phyloP scores from a whole-genome alignment of 2,113 vertebrate species.

The Hiodon tergisus region DNA sequence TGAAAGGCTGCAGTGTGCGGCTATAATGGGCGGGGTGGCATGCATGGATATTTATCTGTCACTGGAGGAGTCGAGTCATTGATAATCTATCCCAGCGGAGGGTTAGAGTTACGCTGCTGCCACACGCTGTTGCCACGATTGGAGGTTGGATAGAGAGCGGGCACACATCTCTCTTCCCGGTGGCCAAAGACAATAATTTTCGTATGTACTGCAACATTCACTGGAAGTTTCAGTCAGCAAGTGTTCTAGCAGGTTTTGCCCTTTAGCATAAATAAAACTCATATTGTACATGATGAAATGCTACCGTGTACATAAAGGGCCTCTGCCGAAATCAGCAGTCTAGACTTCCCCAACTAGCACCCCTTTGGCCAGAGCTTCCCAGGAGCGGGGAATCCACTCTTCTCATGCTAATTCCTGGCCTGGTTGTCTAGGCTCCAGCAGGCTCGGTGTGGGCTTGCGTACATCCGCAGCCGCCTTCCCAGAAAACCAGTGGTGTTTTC shows the following conservation, averaged over 20 bases:
- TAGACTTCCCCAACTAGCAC: no score
- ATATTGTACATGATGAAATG: no score
- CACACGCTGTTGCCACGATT: conserved; percentile 3
- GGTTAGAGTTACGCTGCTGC: background rate
- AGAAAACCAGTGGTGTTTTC: conserved; percentile 8
- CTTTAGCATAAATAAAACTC: no score
- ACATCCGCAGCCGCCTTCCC: background rate
- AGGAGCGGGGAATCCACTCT: no score
- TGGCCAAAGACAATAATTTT: background rate
- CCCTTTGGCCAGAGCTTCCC: no score
- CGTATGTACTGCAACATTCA: background rate
- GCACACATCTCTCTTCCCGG: no score
- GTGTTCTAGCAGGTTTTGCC: no score
- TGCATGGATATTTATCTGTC: conserved; percentile 8
- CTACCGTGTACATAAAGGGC: no score
- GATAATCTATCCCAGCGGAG: conserved; percentile 12
- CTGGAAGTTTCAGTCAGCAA: no score
- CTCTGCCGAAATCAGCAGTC: no score
- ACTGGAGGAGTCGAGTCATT: conserved; percentile 3
- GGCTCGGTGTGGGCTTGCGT: no score
- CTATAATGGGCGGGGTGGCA: background rate
- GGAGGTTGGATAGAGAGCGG: background rate
- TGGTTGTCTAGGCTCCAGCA: background rate
- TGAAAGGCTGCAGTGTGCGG: conserved; percentile 17
- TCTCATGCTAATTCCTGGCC: no score